These are phyloP conservation scores for Euphydryas editha DNA, from an alignment of 2,888 invertebrate genomes.

Conservation along the genomic window DNA sequence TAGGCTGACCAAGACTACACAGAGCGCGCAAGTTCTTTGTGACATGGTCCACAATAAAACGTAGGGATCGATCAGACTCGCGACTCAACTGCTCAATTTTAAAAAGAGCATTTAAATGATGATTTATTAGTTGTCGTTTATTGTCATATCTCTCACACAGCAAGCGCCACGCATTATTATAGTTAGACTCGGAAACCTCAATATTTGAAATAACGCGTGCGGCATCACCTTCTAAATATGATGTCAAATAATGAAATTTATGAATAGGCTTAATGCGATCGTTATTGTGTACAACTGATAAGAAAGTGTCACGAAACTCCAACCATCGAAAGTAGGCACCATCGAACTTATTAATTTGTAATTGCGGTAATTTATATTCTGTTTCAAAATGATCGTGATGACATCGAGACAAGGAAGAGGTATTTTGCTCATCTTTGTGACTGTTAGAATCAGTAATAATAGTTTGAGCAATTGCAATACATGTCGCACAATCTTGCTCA, in stretches of 20 bases:
- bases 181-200: slow-evolving; percentile 32
- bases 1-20: not conserved
- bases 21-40: slow-evolving; percentile 25
- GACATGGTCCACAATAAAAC: slow-evolving; percentile 34
- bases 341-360: slow-evolving; percentile 32
- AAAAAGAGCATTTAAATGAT: slow-evolving; percentile 32
- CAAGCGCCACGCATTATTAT: slow-evolving; percentile 33
- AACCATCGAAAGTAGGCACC: slow-evolving; percentile 27
- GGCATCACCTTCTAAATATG: slow-evolving; percentile 36
- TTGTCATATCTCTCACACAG: slow-evolving; percentile 37
- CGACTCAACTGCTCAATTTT: slow-evolving; percentile 13
- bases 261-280: slow-evolving; percentile 25
- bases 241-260: slow-evolving; percentile 38
- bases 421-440: slow-evolving; percentile 1
- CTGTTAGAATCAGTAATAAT: slow-evolving; percentile 1
- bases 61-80: slow-evolving; percentile 12
- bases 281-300: not conserved
- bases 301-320: slow-evolving; percentile 31
- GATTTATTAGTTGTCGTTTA: slow-evolving; percentile 32
- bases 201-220: slow-evolving; percentile 25
- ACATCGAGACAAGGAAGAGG: not conserved
- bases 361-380: slow-evolving; percentile 19
- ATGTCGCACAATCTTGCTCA: slow-evolving; percentile 7
- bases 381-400: slow-evolving; percentile 18
- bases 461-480: not conserved